These are phyloP conservation scores for Stichopus horrens DNA, from an alignment of 53 echinoderm and acorn worm genomes.

Conservation along the genomic window DNA sequence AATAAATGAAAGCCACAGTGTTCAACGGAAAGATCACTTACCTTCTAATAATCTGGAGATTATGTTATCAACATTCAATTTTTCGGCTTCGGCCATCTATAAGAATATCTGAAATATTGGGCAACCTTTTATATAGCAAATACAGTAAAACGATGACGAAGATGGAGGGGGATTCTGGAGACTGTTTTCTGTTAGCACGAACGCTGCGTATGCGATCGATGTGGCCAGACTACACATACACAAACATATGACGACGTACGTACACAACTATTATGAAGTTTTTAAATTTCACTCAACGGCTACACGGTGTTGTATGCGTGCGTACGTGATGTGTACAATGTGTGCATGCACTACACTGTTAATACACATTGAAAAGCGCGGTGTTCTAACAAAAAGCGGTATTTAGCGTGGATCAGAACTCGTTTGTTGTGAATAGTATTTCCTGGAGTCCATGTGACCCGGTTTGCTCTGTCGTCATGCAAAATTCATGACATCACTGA, in stretches of 20 bases:
- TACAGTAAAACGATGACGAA: neutral
- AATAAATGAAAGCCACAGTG: neutral
- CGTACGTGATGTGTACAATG: no score
- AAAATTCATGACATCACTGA: conserved; percentile 10
- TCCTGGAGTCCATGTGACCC: neutral
- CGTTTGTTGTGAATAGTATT: conserved; percentile 10
- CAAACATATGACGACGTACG: neutral
- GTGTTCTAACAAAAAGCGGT: neutral
- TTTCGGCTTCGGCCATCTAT: conserved; percentile 65
- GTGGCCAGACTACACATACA: neutral
- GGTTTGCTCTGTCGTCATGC: conserved; percentile 15
- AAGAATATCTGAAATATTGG: neutral
- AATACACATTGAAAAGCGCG: neutral
- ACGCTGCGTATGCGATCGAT: neutral
- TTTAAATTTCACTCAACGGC: no score
- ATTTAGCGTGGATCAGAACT: neutral
- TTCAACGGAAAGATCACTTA: conserved; percentile 35
- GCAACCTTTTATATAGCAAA: neutral
- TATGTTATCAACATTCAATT: conserved; percentile 62
- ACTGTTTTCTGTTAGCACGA: neutral
- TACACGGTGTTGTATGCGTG: no score
- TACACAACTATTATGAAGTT: no score
- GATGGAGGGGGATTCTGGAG: neutral
- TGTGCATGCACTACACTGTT: neutral
- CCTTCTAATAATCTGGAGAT: conserved; percentile 69